phyloP scores from a whole-genome alignment of 2,888 invertebrate genomes.

The Quadroppia sp. region DNA sequence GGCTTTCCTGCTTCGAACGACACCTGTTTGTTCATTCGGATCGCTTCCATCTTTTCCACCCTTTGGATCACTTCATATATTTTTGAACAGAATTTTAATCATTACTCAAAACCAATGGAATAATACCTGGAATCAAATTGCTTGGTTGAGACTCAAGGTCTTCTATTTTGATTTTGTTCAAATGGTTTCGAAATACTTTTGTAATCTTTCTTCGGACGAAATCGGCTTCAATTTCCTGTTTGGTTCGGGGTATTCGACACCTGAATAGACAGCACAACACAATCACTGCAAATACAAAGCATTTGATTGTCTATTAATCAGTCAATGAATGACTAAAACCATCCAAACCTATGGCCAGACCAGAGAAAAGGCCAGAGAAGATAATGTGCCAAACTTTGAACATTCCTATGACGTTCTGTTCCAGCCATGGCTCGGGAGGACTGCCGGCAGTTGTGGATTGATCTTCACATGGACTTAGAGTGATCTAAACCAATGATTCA shows the following conservation, averaged over 20 bases:
- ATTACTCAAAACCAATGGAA: no score
- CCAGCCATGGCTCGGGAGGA: conserved; percentile 63
- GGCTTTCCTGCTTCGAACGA: conserved; percentile 28
- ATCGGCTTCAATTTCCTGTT: conserved; percentile 91
- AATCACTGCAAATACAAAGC: conserved; percentile 62
- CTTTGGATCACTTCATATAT: conserved; percentile 32
- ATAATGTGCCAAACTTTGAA: conserved; percentile 77
- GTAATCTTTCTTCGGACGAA: conserved; percentile 78
- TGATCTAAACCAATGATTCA: no score
- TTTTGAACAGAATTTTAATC: neutral
- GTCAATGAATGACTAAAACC: neutral
- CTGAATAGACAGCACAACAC: conserved; percentile 84
- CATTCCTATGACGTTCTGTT: conserved; percentile 63
- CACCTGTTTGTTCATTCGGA: conserved; percentile 32
- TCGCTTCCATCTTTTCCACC: conserved; percentile 40
- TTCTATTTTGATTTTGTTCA: conserved; percentile 79
- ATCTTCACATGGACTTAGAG: neutral
- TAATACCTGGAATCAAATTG: conserved; percentile 33
- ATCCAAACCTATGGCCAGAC: conserved; percentile 62
- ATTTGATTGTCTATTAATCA: neutral
- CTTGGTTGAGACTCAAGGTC: conserved; percentile 51
- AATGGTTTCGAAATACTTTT: conserved; percentile 71
- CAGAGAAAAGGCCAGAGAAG: conserved; percentile 60
- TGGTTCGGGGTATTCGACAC: conserved; percentile 85
- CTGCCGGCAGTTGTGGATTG: neutral